Percentiles rank a stretch among this genome's conserved stretches.
phyloP scores from a whole-genome alignment of 1,140 invertebrate species.

The Pogonomyrmex californicus region DNA sequence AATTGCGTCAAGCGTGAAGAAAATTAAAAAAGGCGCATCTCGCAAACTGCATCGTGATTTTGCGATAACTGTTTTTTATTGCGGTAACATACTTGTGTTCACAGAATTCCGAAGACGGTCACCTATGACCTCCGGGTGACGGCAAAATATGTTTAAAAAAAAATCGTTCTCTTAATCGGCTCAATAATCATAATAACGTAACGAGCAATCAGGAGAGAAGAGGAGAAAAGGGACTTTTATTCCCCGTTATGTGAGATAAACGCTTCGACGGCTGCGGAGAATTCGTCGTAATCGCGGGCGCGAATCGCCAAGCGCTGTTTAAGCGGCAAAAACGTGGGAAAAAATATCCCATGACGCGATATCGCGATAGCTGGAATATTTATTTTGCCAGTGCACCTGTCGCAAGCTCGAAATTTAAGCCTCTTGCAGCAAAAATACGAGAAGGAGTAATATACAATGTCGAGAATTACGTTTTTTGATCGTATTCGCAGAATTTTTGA shows the following conservation, averaged over 20 bases:
- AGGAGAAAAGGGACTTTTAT: background rate
- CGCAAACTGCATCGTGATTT: constrained; percentile 7
- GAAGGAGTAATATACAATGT: background rate
- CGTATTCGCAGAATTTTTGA: background rate
- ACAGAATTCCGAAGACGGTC: constrained; percentile 21
- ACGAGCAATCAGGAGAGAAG: background rate
- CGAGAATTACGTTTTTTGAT: background rate
- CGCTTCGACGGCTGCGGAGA: background rate
- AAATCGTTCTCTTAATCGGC: constrained; percentile 9
- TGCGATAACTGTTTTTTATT: constrained; percentile 54
- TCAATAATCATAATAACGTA: constrained; percentile 39
- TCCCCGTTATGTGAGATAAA: constrained; percentile 50
- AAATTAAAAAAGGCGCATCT: constrained; percentile 39
- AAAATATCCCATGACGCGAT: constrained; percentile 70
- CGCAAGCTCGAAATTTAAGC: constrained; percentile 79
- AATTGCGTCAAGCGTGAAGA: constrained; percentile 20
- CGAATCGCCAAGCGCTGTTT: constrained; percentile 58
- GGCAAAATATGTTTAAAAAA: constrained; percentile 7
- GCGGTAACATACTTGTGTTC: background rate
- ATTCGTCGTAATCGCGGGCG: constrained; percentile 55
- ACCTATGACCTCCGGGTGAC: background rate
- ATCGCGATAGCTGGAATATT: constrained; percentile 80
- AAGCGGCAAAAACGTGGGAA: constrained; percentile 60
- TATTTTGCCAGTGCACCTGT: constrained; percentile 81
- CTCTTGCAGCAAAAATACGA: constrained; percentile 66